phyloP scores from a whole-genome alignment of 2,797 vertebrate genomes.

The Crenuchus spilurus region DNA sequence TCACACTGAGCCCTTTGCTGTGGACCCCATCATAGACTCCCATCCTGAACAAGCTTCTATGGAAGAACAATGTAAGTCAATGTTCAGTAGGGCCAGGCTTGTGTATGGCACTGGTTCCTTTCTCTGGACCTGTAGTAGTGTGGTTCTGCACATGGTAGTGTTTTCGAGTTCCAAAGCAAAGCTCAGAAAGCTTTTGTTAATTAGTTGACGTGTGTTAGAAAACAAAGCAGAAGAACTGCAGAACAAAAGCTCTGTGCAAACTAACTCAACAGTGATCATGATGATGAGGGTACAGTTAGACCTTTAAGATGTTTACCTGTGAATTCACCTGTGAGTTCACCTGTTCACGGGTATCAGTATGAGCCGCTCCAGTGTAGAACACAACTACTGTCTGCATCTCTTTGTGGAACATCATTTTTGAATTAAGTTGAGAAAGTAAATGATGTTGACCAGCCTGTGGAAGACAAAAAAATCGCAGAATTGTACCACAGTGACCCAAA shows the following conservation, averaged over 20 bases:
- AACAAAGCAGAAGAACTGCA: too few species aligned
- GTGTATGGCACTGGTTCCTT: too few species aligned
- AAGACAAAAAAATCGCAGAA: conserved; percentile 17
- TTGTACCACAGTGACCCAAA: neutral
- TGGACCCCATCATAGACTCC: conserved; percentile 69
- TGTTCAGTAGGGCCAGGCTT: neutral
- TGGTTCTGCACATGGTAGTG: neutral
- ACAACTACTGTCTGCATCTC: neutral
- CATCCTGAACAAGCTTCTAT: conserved; percentile 76
- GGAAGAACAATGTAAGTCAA: conserved; percentile 78
- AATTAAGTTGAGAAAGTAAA: conserved; percentile 18
- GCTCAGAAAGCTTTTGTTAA: too few species aligned
- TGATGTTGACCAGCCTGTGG: conserved; percentile 10
- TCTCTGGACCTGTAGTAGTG: neutral
- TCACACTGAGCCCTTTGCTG: conserved; percentile 74
- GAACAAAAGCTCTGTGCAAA: too few species aligned
- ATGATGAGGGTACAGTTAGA: neutral
- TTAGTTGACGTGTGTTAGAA: too few species aligned
- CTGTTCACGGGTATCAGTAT: neutral
- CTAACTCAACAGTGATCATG: neutral
- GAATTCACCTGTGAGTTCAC: neutral
- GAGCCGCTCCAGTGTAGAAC: neutral
- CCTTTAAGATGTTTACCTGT: neutral
- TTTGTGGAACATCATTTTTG: neutral
- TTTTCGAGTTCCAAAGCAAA: too few species aligned